These are phyloP conservation scores for Apamea monoglypha DNA, from an alignment of 2,888 invertebrate genomes.

Conservation along the genomic window DNA sequence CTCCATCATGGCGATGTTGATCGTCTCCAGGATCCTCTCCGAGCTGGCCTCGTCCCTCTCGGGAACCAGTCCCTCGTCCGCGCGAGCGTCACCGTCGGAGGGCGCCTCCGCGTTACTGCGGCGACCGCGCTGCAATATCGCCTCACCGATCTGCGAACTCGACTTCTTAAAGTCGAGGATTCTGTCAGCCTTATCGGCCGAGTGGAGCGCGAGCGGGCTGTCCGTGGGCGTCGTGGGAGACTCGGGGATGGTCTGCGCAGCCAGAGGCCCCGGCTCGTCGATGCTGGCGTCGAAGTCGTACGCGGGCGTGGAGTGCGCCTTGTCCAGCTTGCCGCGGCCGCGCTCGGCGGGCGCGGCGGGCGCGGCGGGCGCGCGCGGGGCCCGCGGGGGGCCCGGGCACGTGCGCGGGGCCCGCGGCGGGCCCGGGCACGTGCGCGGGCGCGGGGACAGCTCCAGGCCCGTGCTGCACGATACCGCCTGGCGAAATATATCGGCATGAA, in stretches of 20 bases:
- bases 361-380: background rate
- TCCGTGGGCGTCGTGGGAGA: slow-evolving; percentile 79
- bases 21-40: slow-evolving; percentile 76
- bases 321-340: slow-evolving; percentile 91
- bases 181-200: slow-evolving; percentile 79
- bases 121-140: slow-evolving; percentile 75
- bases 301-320: slow-evolving; percentile 95
- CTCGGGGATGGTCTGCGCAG: slow-evolving; percentile 81
- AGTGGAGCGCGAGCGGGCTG: slow-evolving; percentile 77
- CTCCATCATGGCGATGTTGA: slow-evolving; percentile 80
- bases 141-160: slow-evolving; percentile 82
- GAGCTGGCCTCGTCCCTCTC: slow-evolving; percentile 47
- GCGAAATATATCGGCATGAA: background rate
- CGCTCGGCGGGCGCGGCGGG: slow-evolving; percentile 69
- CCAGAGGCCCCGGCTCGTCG: slow-evolving; percentile 67
- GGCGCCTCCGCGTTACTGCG: slow-evolving; percentile 43
- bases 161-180: slow-evolving; percentile 85
- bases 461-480: slow-evolving; percentile 94
- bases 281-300: slow-evolving; percentile 91
- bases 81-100: background rate
- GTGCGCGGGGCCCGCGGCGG: slow-evolving; percentile 70
- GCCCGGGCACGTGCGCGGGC: slow-evolving; percentile 92
- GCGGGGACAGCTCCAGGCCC: slow-evolving; percentile 92
- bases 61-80: background rate
- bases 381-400: slow-evolving; percentile 52